Evolutionary conservation across 1,140 invertebrate species (phyloP).

Genomic region (Rhagoletis zephyria): DNA sequence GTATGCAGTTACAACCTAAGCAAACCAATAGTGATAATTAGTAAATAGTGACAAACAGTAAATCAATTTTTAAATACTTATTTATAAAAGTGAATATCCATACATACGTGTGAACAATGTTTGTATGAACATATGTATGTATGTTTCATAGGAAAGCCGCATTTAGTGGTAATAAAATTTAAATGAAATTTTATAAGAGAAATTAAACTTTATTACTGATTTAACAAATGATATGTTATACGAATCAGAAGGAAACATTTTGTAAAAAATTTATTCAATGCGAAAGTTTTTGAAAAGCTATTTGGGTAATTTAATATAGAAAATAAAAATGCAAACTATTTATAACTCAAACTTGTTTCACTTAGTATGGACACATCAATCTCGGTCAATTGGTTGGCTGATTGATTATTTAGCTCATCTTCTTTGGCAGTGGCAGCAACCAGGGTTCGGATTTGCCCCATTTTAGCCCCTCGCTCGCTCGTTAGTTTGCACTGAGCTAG

Average conservation of each 20-base stretch:
- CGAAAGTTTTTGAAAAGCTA: conserved; percentile 24
- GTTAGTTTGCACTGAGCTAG: too few species aligned
- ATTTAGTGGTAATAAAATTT: background rate
- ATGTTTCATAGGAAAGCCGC: background rate
- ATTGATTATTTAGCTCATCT: conserved; percentile 36
- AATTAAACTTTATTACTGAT: background rate
- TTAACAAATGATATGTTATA: background rate
- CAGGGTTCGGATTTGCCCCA: too few species aligned
- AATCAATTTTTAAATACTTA: background rate
- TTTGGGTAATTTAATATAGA: conserved; percentile 35
- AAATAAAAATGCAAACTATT: conserved; percentile 5
- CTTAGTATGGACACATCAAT: conserved; percentile 26
- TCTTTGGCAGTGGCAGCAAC: too few species aligned
- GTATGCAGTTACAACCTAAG: background rate
- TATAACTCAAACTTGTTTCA: background rate
- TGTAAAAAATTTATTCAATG: conserved; percentile 2
- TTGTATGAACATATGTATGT: background rate
- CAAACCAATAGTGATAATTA: conserved; percentile 28
- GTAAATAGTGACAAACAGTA: background rate
- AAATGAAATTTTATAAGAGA: background rate
- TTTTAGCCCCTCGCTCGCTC: too few species aligned
- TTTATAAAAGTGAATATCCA: background rate
- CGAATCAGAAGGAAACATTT: background rate
- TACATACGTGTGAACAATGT: background rate
- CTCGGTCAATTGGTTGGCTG: background rate